Conservation (phyloP, 1,140 invertebrate species). For the Heliconius nattereri region DNA sequence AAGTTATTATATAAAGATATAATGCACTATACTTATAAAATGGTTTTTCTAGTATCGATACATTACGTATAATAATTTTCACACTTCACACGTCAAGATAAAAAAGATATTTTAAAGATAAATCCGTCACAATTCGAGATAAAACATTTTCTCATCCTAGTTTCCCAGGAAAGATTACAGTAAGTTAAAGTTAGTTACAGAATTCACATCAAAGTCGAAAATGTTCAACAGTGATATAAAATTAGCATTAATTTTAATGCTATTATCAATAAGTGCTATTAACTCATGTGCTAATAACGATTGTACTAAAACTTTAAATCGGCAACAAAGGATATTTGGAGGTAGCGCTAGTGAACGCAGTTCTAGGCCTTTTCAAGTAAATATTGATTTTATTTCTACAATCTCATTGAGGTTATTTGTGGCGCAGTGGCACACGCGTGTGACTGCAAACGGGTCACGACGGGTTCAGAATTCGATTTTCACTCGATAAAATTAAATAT, state of each 20-base stretch:
- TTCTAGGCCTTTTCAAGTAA: conserved; percentile 54
- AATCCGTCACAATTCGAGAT: conserved; percentile 24
- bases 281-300: conserved; percentile 29
- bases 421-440: too few species aligned
- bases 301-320: conserved; percentile 19
- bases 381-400: too few species aligned
- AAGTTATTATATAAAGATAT: too few species aligned
- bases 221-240: conserved; percentile 42
- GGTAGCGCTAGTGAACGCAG: conserved; percentile 50
- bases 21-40: background rate
- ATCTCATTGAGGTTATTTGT: too few species aligned
- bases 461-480: too few species aligned
- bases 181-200: background rate
- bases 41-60: background rate
- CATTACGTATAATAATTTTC: background rate
- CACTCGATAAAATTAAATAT: too few species aligned
- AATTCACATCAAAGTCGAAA: background rate
- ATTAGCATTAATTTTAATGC: conserved; percentile 34
- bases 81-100: background rate
- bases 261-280: conserved; percentile 45
- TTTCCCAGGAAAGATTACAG: conserved; percentile 15
- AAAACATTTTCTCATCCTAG: conserved; percentile 35
- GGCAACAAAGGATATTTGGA: conserved; percentile 46
- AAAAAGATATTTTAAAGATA: conserved; percentile 20
- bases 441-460: too few species aligned